phyloP scores from a whole-genome alignment of 2,797 vertebrate species.

The Karalla daura region DNA sequence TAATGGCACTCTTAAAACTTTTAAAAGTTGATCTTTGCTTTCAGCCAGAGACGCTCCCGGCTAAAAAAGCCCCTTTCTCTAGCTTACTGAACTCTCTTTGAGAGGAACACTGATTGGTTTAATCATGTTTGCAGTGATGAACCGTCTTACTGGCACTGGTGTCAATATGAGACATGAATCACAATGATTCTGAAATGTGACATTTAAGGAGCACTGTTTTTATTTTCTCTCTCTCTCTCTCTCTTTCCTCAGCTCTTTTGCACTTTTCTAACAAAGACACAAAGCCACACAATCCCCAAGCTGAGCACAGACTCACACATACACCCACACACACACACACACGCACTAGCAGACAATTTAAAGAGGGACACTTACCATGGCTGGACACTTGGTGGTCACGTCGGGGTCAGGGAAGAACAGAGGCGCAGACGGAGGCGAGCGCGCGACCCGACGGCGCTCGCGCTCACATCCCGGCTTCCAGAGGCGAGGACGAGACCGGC shows the following conservation, averaged over 20 bases:
- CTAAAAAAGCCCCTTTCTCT: slow-evolving; percentile 30
- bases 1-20: slow-evolving; percentile 72
- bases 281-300: background rate
- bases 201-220: slow-evolving; percentile 18
- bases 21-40: slow-evolving; percentile 61
- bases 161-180: slow-evolving; percentile 60
- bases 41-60: slow-evolving; percentile 35
- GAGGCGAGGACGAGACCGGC: slow-evolving; percentile 45
- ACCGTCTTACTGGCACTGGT: slow-evolving; percentile 55
- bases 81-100: slow-evolving; percentile 45
- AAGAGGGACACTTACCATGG: slow-evolving; percentile 68
- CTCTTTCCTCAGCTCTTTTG: background rate
- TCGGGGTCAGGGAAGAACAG: slow-evolving; percentile 56
- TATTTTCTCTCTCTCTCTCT: background rate
- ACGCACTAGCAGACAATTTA: background rate
- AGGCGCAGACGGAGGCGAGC: slow-evolving; percentile 30
- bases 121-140: slow-evolving; percentile 78
- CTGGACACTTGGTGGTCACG: slow-evolving; percentile 58
- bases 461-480: slow-evolving; percentile 54
- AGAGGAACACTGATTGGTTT: slow-evolving; percentile 71
- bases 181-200: slow-evolving; percentile 45
- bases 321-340: background rate
- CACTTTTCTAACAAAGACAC: background rate
- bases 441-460: slow-evolving; percentile 42
- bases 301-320: background rate